These are phyloP conservation scores for Anoncus sp. DNA, from an alignment of 2,888 invertebrate species.

Conservation along the genomic window DNA sequence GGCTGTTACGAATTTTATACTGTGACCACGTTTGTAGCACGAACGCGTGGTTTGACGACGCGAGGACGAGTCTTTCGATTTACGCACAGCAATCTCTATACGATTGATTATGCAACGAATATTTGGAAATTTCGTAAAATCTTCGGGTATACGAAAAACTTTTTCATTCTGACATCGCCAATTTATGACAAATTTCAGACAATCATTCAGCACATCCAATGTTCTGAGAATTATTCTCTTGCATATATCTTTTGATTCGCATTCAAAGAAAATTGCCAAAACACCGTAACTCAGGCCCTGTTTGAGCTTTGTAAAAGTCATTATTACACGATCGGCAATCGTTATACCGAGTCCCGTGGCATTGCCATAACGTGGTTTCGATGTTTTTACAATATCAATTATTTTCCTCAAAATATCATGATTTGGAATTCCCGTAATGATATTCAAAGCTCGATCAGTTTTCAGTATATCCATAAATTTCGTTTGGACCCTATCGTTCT, in stretches of 20 bases:
- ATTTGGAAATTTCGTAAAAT: neutral
- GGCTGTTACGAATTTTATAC: constrained; percentile 68
- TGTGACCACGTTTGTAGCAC: constrained; percentile 57
- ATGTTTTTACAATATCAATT: neutral
- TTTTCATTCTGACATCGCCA: constrained; percentile 3
- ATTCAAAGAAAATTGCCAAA: constrained; percentile 35
- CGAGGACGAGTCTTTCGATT: constrained; percentile 2
- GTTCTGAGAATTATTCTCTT: constrained; percentile 27
- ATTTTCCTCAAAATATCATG: constrained; percentile 7
- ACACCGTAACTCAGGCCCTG: constrained; percentile 21
- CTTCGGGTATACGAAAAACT: neutral
- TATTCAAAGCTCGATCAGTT: constrained; percentile 27
- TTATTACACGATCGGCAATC: constrained; percentile 31
- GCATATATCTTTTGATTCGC: constrained; percentile 20
- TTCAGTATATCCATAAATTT: constrained; percentile 29
- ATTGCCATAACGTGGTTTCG: constrained; percentile 8
- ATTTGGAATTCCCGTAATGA: constrained; percentile 47
- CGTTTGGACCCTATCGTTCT: neutral
- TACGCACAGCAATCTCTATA: constrained; percentile 15
- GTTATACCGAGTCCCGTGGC: constrained; percentile 15
- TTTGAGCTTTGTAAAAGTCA: constrained; percentile 51
- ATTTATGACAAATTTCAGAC: constrained; percentile 19
- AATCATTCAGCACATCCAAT: constrained; percentile 11
- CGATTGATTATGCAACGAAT: constrained; percentile 32
- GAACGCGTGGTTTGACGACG: constrained; percentile 30